A percentile compares a stretch with the other conserved stretches of the same genome.
These are phyloP conservation scores for Heteropelma amictum DNA, from an alignment of 2,888 invertebrate genomes.

Conservation along the genomic window DNA sequence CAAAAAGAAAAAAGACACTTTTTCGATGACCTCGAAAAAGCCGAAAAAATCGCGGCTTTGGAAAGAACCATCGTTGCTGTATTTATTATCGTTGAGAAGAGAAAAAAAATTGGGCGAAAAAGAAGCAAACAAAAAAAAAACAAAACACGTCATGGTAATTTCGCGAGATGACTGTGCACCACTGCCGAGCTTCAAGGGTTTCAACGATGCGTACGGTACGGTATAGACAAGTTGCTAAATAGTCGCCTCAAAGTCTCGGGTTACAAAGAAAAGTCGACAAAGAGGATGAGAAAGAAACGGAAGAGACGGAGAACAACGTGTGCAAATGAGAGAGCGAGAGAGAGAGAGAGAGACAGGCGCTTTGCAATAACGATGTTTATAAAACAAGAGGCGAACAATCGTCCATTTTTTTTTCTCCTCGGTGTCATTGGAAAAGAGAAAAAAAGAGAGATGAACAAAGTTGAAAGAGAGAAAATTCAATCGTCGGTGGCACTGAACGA, in stretches of 20 bases:
- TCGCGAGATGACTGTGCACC: slow-evolving; percentile 30
- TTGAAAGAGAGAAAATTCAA: not conserved
- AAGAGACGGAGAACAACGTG: not conserved
- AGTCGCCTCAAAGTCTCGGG: slow-evolving; percentile 20
- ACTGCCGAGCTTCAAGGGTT: slow-evolving; percentile 45
- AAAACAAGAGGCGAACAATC: not conserved
- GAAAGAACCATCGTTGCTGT: too few species aligned
- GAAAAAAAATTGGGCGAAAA: not conserved
- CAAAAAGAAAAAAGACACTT: too few species aligned
- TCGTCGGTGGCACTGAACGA: not conserved
- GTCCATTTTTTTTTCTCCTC: too few species aligned
- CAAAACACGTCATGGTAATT: too few species aligned
- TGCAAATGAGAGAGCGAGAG: not conserved
- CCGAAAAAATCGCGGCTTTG: too few species aligned
- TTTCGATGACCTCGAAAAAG: too few species aligned
- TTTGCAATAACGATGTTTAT: slow-evolving; percentile 22
- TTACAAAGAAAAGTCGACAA: slow-evolving; percentile 20
- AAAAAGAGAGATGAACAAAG: not conserved
- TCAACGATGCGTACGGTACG: slow-evolving; percentile 38
- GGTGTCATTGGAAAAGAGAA: not conserved
- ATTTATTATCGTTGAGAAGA: too few species aligned
- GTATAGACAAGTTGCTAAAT: slow-evolving; percentile 40
- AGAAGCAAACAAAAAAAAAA: not conserved
- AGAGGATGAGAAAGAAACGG: slow-evolving; percentile 4
- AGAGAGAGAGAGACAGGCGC: slow-evolving; percentile 13